A percentile compares a stretch with the other conserved stretches of the same genome.
Conservation (phyloP, 2,888 invertebrate genomes). For the Pseudanteris insignis region DNA sequence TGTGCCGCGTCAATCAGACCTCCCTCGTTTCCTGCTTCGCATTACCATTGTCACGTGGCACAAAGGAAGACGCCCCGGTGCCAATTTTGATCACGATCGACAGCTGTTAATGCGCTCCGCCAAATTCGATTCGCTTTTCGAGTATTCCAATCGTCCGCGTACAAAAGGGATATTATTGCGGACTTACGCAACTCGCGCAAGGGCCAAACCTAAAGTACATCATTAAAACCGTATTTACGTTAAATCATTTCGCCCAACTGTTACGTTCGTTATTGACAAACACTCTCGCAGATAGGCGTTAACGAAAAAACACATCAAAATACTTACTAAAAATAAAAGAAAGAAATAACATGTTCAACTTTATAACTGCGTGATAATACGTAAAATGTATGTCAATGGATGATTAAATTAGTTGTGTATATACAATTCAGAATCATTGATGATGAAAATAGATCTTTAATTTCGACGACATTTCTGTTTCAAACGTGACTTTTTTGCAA, state of each 20-base stretch:
- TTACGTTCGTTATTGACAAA: no score
- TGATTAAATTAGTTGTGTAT: no score
- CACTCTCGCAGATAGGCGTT: no score
- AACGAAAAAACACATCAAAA: no score
- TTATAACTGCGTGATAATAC: no score
- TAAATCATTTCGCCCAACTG: constrained; percentile 21
- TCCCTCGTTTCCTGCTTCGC: constrained; percentile 12
- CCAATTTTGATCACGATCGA: constrained; percentile 54
- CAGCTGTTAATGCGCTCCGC: constrained; percentile 58
- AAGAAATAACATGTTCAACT: no score
- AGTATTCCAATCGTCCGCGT: constrained; percentile 10
- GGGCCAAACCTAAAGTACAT: constrained; percentile 30
- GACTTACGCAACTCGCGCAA: neutral
- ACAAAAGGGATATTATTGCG: constrained; percentile 18
- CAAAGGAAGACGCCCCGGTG: constrained; percentile 36
- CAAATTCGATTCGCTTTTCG: constrained; percentile 52
- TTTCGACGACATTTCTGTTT: no score
- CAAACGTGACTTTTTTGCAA: no score
- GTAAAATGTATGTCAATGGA: no score
- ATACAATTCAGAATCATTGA: no score
- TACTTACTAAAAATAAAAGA: no score
- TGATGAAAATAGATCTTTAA: no score
- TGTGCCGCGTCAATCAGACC: constrained; percentile 23
- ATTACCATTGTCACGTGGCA: constrained; percentile 23
- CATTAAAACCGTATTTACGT: constrained; percentile 29